Evolutionary conservation across 2,797 vertebrate species (phyloP).

Genomic region (Babyrousa celebensis): DNA sequence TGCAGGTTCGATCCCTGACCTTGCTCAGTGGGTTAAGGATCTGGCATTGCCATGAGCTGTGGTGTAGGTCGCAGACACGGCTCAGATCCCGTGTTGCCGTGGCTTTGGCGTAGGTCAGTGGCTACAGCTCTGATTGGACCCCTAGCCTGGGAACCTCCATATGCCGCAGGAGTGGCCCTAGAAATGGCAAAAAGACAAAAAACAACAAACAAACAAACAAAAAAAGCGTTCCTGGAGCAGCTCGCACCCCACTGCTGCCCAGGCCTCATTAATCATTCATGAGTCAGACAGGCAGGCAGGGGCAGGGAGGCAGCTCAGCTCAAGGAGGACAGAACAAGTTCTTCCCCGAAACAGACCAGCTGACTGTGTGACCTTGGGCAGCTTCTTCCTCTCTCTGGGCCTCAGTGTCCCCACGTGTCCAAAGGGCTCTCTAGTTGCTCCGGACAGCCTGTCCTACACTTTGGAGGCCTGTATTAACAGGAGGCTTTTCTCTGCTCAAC

Average conservation of each 20-base stretch:
- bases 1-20: too few relatives aligned
- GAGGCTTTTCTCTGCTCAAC: neutral
- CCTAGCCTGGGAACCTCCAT: too few relatives aligned
- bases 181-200: too few relatives aligned
- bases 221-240: constrained; percentile 86
- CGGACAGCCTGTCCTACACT: too few relatives aligned
- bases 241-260: constrained; percentile 79
- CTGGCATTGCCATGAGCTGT: too few relatives aligned
- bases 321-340: neutral
- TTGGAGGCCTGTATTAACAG: neutral
- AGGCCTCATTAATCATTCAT: constrained; percentile 88
- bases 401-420: neutral
- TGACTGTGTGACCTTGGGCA: constrained; percentile 45
- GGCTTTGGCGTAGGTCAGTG: too few relatives aligned
- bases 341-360: constrained; percentile 1
- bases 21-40: too few relatives aligned
- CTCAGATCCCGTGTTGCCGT: too few relatives aligned
- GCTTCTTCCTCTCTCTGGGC: neutral
- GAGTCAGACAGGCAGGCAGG: neutral
- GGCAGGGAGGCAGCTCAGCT: neutral
- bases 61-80: too few relatives aligned
- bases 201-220: too few relatives aligned
- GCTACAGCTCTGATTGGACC: too few relatives aligned
- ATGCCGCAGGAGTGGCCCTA: too few relatives aligned
- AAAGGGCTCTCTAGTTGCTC: neutral